These are phyloP conservation scores for Drosophila macrospina DNA, from an alignment of 2,888 invertebrate genomes.

Conservation along the genomic window DNA sequence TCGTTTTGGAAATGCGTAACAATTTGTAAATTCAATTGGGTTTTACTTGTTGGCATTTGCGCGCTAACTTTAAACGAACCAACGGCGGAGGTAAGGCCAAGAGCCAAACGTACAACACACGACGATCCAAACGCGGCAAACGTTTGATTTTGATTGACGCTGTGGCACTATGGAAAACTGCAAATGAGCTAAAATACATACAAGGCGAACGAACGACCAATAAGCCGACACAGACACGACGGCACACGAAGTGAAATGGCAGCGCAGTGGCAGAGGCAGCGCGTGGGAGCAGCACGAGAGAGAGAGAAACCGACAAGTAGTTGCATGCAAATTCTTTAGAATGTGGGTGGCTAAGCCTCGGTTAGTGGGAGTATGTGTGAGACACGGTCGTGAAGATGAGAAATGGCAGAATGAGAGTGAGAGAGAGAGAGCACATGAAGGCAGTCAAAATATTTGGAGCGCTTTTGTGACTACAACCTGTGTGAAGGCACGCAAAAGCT, in stretches of 20 bases:
- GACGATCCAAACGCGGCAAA: slow-evolving; percentile 74
- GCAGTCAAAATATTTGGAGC: slow-evolving; percentile 19
- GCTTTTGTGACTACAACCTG: slow-evolving; percentile 33
- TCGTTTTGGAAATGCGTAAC: slow-evolving; percentile 61
- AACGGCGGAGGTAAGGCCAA: slow-evolving; percentile 16
- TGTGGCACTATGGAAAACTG: slow-evolving; percentile 73
- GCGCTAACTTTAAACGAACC: slow-evolving; percentile 30
- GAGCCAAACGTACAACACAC: slow-evolving; percentile 33
- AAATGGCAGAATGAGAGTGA: not conserved
- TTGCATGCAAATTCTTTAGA: slow-evolving; percentile 61
- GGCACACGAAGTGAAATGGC: slow-evolving; percentile 42
- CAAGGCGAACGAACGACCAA: slow-evolving; percentile 12
- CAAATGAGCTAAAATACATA: slow-evolving; percentile 60
- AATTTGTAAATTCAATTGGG: slow-evolving; percentile 29
- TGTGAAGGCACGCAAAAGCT: slow-evolving; percentile 33
- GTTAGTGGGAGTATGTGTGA: not conserved
- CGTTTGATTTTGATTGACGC: slow-evolving; percentile 80
- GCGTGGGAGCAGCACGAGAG: slow-evolving; percentile 52
- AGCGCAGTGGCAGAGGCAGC: slow-evolving; percentile 11
- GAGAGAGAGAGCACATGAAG: slow-evolving; percentile 14
- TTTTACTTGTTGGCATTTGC: slow-evolving; percentile 56
- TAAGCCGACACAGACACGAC: slow-evolving; percentile 29
- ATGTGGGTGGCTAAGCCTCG: slow-evolving; percentile 50
- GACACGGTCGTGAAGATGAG: no score
- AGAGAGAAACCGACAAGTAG: slow-evolving; percentile 26